Evolutionary conservation across 1,140 invertebrate species (phyloP).

Genomic region (Plutomurus gul): DNA sequence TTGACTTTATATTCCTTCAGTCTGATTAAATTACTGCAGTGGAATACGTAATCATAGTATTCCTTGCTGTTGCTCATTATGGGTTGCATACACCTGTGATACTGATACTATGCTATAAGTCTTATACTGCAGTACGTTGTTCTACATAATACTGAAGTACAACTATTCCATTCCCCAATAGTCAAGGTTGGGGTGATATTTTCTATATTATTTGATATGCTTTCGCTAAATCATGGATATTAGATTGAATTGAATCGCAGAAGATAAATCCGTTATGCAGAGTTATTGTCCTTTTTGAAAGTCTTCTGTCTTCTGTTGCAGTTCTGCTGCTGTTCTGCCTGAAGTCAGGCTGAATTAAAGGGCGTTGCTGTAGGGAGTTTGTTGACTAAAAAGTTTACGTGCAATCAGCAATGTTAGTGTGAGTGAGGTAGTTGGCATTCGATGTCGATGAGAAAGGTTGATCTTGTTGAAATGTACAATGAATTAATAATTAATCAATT

Average conservation of each 20-base stretch:
- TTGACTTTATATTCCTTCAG: neutral
- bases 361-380: too few species aligned
- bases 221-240: neutral
- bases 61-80: neutral
- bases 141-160: too few species aligned
- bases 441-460: too few species aligned
- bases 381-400: too few species aligned
- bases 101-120: neutral
- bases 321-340: neutral
- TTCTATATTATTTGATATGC: neutral
- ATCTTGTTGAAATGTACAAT: too few species aligned
- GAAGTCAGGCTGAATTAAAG: too few species aligned
- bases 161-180: too few species aligned
- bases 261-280: neutral
- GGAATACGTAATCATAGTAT: neutral
- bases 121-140: too few species aligned
- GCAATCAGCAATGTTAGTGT: too few species aligned
- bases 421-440: too few species aligned
- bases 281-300: neutral
- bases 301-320: neutral
- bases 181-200: too few species aligned
- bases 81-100: neutral
- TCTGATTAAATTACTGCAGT: constrained; percentile 6
- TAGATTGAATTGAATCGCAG: neutral
- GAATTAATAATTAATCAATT: too few species aligned